Evolutionary conservation across 1,140 invertebrate genomes (phyloP).

Genomic region (Procambarus virginalis): DNA sequence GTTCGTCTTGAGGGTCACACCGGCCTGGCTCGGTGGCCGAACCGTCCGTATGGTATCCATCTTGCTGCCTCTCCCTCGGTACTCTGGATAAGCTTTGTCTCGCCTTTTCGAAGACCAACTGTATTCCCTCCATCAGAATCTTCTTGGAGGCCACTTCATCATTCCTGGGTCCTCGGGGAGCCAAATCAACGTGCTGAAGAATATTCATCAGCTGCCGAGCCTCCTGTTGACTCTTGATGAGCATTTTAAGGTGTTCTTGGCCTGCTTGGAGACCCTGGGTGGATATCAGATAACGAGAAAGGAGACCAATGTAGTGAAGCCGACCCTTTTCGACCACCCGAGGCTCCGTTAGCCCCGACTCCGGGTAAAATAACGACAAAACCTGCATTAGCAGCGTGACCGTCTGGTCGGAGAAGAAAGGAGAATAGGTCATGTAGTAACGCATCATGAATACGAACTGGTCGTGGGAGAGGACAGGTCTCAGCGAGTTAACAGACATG

Average conservation of each 20-base stretch:
- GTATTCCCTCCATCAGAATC: conserved; percentile 15
- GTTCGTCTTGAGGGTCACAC: not conserved
- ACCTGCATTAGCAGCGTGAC: conserved; percentile 46
- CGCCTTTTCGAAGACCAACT: conserved; percentile 21
- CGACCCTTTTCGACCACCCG: conserved; percentile 10
- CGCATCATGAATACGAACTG: conserved; percentile 49
- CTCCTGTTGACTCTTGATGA: conserved; percentile 39
- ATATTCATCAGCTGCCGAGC: conserved; percentile 28
- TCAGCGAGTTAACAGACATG: conserved; percentile 4
- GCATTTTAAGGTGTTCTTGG: not conserved
- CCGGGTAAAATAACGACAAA: conserved; percentile 35
- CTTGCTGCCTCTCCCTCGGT: not conserved
- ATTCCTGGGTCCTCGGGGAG: not conserved
- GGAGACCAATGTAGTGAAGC: conserved; percentile 16
- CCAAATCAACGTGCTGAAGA: conserved; percentile 27
- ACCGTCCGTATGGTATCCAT: no score
- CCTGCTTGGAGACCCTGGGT: conserved; percentile 6
- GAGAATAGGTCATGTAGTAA: conserved; percentile 23
- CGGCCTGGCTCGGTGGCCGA: not conserved
- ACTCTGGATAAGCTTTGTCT: not conserved
- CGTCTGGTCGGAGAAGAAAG: conserved; percentile 25
- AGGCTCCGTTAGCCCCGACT: conserved; percentile 16
- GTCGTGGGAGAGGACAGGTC: conserved; percentile 40
- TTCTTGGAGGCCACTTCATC: not conserved
- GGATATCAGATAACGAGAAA: conserved; percentile 34